Evolutionary conservation across 2,797 vertebrate genomes (phyloP).

Genomic region (Takifugu ocellatus): DNA sequence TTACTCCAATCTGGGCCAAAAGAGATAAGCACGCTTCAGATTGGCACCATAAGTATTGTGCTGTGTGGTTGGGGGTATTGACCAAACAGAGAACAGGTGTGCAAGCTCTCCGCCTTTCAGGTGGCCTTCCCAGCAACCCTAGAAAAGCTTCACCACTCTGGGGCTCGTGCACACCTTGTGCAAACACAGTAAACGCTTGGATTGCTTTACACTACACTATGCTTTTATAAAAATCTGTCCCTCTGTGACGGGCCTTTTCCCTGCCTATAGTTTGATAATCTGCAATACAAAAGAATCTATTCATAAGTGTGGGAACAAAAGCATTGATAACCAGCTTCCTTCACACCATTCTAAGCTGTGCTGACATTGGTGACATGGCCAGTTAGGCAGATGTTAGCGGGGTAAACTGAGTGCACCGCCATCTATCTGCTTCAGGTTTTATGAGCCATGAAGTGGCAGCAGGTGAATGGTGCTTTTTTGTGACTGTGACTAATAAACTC

Average conservation of each 20-base stretch:
- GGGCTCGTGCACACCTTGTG: constrained; percentile 57
- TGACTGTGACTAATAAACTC: constrained; percentile 19
- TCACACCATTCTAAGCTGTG: constrained; percentile 36
- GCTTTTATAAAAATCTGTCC: constrained; percentile 50
- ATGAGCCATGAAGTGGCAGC: constrained; percentile 29
- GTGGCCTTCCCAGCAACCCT: constrained; percentile 49
- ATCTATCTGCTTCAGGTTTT: constrained; percentile 30
- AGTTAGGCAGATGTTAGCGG: constrained; percentile 17
- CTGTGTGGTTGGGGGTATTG: constrained; percentile 51
- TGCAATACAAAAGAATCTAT: constrained; percentile 44
- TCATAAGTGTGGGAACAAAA: constrained; percentile 40
- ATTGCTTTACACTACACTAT: constrained; percentile 53
- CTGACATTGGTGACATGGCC: constrained; percentile 42
- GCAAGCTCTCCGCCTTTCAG: constrained; percentile 46
- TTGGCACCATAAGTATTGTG: constrained; percentile 62
- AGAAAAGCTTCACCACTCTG: constrained; percentile 8
- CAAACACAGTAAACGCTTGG: constrained; percentile 63
- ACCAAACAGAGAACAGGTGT: constrained; percentile 75
- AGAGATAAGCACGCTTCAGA: constrained; percentile 67
- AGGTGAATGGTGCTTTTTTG: constrained; percentile 26
- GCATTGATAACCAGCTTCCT: constrained; percentile 29
- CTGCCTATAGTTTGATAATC: constrained; percentile 24
- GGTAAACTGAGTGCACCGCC: constrained; percentile 12
- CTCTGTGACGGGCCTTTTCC: constrained; percentile 32
- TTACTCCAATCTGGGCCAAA: constrained; percentile 71